These are phyloP conservation scores for Larimichthys polyactis DNA, from an alignment of 2,113 vertebrate genomes.

Conservation along the genomic window DNA sequence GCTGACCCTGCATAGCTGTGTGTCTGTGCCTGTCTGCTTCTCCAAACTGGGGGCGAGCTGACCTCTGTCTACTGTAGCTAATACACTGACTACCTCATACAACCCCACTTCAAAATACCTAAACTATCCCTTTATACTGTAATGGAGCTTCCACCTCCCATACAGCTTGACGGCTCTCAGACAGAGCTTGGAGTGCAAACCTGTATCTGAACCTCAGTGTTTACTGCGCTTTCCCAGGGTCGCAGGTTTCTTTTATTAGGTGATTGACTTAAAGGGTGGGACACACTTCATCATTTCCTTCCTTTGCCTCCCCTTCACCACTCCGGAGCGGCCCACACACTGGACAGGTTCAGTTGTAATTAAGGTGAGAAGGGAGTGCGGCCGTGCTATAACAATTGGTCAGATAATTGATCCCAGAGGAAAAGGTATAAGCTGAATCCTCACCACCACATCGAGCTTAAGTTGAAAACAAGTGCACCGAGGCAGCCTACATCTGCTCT, in stretches of 20 bases:
- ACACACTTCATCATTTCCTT: conserved; percentile 67
- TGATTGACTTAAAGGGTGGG: conserved; percentile 54
- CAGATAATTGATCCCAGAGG: conserved; percentile 56
- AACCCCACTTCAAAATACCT: too few relatives aligned
- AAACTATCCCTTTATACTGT: too few relatives aligned
- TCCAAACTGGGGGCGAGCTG: too few relatives aligned
- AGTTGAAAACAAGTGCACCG: conserved; percentile 43
- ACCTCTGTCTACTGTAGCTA: too few relatives aligned
- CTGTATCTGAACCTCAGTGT: conserved; percentile 40
- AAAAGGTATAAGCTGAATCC: conserved; percentile 25
- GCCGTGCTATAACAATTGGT: conserved; percentile 27
- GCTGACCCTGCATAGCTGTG: too few relatives aligned
- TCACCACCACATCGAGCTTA: conserved; percentile 12
- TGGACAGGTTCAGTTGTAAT: conserved; percentile 39
- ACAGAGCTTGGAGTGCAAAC: conserved; percentile 17
- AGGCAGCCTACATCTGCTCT: conserved; percentile 55
- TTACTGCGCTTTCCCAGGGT: conserved; percentile 71
- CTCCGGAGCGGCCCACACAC: conserved; percentile 45
- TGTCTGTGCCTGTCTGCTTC: too few relatives aligned
- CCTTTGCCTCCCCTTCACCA: conserved; percentile 21
- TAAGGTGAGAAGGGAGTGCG: conserved; percentile 54
- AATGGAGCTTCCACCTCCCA: conserved; percentile 18
- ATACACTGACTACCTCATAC: too few relatives aligned
- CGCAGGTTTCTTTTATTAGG: conserved; percentile 67
- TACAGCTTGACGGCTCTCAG: background rate